Conservation (phyloP, 2,113 vertebrate genomes). For the Gnathonemus longibarbis region DNA sequence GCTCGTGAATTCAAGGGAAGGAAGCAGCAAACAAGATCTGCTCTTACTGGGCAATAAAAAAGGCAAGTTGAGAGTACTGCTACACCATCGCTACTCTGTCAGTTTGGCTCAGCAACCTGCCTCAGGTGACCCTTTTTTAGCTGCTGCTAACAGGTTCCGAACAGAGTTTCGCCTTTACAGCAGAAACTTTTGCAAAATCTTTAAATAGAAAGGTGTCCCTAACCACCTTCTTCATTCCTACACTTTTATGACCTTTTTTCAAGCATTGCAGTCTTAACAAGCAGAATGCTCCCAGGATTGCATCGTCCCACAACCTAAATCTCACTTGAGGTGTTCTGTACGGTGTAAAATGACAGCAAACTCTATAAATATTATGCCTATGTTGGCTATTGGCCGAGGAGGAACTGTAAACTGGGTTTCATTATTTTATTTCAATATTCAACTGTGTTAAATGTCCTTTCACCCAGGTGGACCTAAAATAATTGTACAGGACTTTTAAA, state of each 20-base stretch:
- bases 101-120: neutral
- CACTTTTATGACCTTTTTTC: neutral
- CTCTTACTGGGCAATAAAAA: neutral
- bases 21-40: neutral
- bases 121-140: neutral
- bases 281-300: neutral
- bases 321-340: neutral
- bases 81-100: neutral
- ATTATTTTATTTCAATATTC: neutral
- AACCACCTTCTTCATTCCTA: neutral
- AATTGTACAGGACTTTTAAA: neutral
- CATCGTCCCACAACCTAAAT: neutral
- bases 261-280: neutral
- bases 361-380: neutral
- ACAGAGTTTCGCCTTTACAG: neutral
- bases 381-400: neutral
- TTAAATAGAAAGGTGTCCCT: neutral
- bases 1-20: neutral
- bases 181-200: neutral
- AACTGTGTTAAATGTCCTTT: neutral
- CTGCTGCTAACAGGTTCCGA: neutral
- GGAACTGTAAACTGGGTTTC: neutral
- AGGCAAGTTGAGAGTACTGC: neutral
- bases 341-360: neutral
- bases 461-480: neutral